A percentile compares a stretch with the other conserved stretches of the same genome.
These are phyloP conservation scores for Antheraea pernyi DNA, from an alignment of 1,140 invertebrate species.

Conservation along the genomic window DNA sequence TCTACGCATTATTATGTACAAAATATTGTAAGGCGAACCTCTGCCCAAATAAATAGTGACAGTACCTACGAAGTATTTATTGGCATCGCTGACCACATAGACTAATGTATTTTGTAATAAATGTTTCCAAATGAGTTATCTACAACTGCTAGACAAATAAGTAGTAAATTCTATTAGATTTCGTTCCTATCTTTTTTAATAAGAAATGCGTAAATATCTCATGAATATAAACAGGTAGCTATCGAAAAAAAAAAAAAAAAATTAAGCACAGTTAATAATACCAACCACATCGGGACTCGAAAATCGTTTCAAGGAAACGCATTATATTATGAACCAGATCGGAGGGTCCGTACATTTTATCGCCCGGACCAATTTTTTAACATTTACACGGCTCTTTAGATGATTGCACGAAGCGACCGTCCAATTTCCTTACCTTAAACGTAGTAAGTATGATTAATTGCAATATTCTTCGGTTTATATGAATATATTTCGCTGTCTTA, in stretches of 20 bases:
- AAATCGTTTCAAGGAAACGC: slow-evolving; percentile 6
- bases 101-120: too few species aligned
- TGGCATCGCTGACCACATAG: too few species aligned
- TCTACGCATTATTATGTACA: too few species aligned
- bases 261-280: slow-evolving; percentile 6
- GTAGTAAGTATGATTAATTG: slow-evolving; percentile 12
- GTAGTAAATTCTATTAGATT: too few species aligned
- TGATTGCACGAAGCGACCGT: neutral
- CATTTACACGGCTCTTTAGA: slow-evolving; percentile 11
- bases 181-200: too few species aligned
- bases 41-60: too few species aligned
- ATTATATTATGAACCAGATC: slow-evolving; percentile 6
- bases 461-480: slow-evolving; percentile 2
- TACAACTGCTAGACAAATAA: too few species aligned
- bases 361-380: slow-evolving; percentile 11
- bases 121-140: too few species aligned
- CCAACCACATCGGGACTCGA: neutral
- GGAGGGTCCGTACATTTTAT: neutral
- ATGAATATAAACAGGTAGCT: too few species aligned
- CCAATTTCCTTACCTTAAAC: slow-evolving; percentile 7
- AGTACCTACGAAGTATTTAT: too few species aligned
- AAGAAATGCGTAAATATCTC: too few species aligned
- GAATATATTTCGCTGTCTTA: slow-evolving; percentile 7
- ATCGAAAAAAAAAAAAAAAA: neutral
- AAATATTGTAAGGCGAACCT: too few species aligned